Evolutionary conservation across 1,140 invertebrate species (phyloP), one percentile per base, ranked within the genome.

Genomic region (Lepidotrigona ventralis): DNA sequence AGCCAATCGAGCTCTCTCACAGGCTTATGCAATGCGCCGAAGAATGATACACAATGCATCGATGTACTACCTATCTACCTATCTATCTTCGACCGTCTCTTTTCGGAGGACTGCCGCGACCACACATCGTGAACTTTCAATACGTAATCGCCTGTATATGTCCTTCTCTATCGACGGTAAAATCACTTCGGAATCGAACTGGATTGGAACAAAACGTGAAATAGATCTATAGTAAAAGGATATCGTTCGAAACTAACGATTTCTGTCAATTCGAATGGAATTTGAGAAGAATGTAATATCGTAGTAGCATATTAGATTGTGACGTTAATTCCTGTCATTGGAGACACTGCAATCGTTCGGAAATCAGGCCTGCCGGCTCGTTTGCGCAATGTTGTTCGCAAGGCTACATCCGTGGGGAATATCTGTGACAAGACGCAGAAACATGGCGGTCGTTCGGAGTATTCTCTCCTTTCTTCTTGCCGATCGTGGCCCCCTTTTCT

Each of bases 21-120:
- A 70, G 63, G 75, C 66, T 89, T 88, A 75, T 70, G 87, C 84
- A 89, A 89, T 81, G 69, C 79, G 69, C 33, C 78, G 81, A 77
- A 33, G 83, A 84, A 72, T 56, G 75, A 79, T 76, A 79, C 83
- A 68, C 69, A 70, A 78, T 79, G 74, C 68, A 64, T 79, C 53
- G 75, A 77, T 77, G 64, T 53, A 29, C 70, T 58, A 46, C 74
- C 66, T 39, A 46, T 46, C 39, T 8, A 46, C 39, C 39, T n/a
- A n/a, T n/a, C n/a, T n/a, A n/a, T 46, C 58, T 84, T 76, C 58
- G 63, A 26, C 12, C n/a, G 12, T 66, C 69, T n/a, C 39, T 66
- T 70, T 54, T 19, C 21, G n/a, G 21, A 4, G 39, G 46, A 53
- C 69, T n/a, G n/a, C 15, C 11, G n/a, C 53, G 58, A 29, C 39